Evolutionary conservation across 2,113 vertebrate genomes (phyloP).

Genomic region (Motacilla tschutschensis): DNA sequence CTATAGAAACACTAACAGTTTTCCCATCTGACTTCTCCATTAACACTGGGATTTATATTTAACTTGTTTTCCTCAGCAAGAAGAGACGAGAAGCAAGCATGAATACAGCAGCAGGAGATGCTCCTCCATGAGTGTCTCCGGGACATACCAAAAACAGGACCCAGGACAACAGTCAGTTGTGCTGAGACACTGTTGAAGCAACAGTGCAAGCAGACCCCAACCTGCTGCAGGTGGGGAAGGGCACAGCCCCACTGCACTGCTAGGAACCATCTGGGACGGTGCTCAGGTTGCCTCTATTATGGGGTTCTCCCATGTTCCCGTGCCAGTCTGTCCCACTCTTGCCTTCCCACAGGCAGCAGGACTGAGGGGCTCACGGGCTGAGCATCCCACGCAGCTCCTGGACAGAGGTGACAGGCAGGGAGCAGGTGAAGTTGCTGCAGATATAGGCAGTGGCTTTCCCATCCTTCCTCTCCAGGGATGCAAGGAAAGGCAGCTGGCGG

Average conservation of each 20-base stretch:
- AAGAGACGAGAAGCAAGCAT: background rate
- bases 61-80: background rate
- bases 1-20: slow-evolving; percentile 34
- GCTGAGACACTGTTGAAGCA: background rate
- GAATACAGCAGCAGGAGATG: background rate
- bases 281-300: background rate
- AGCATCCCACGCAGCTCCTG: slow-evolving; percentile 81
- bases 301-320: background rate
- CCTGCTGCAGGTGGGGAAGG: background rate
- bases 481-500: slow-evolving; percentile 81
- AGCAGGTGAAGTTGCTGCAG: slow-evolving; percentile 86
- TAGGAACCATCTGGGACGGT: background rate
- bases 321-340: background rate
- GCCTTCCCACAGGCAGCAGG: background rate
- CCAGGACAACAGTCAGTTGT: background rate
- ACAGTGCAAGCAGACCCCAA: fast-evolving
- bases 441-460: slow-evolving; percentile 84
- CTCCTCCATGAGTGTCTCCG: background rate
- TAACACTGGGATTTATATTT: background rate
- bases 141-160: background rate
- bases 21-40: slow-evolving; percentile 14
- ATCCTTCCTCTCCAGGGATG: slow-evolving; percentile 74
- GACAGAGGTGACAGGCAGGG: slow-evolving; percentile 83
- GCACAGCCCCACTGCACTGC: background rate
- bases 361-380: slow-evolving; percentile 10